These are phyloP conservation scores for Enteromius paludinosus DNA, from an alignment of 2,797 vertebrate genomes.

Conservation along the genomic window DNA sequence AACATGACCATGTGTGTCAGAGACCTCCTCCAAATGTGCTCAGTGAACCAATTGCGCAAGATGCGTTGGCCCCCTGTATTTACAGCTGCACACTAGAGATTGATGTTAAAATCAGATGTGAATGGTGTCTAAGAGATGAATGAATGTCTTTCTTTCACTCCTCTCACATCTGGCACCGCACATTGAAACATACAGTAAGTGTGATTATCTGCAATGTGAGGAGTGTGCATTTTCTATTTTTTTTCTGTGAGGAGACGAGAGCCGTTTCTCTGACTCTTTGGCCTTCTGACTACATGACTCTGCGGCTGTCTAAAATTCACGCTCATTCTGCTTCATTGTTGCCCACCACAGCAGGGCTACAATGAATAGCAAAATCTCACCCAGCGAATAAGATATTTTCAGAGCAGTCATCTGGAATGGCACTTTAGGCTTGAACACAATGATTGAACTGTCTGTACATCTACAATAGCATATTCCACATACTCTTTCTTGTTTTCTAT, in stretches of 20 bases:
- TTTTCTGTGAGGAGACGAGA: background rate
- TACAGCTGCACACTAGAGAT: background rate
- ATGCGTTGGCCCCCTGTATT: background rate
- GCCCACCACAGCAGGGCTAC: background rate
- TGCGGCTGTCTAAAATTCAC: background rate
- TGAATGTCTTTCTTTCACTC: background rate
- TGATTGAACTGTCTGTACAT: slow-evolving; percentile 13
- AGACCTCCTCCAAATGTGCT: background rate
- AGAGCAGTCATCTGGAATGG: slow-evolving; percentile 9
- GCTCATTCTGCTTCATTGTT: slow-evolving; percentile 3
- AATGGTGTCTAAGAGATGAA: slow-evolving; percentile 2
- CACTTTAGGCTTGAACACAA: slow-evolving; percentile 12
- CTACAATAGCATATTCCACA: slow-evolving; percentile 16
- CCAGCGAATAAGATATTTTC: slow-evolving; percentile 8
- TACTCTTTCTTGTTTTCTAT: background rate
- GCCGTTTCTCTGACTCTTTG: background rate
- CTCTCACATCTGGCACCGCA: background rate
- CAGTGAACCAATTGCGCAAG: background rate
- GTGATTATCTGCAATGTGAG: slow-evolving; percentile 4
- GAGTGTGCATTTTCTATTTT: background rate
- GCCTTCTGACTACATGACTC: slow-evolving; percentile 16
- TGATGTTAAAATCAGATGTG: background rate
- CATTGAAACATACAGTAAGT: background rate
- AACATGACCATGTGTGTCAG: background rate
- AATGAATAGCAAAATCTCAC: slow-evolving; percentile 7